Base-by-base conservation (phyloP, 2,888 invertebrate species). In the Troides helena region DNA sequence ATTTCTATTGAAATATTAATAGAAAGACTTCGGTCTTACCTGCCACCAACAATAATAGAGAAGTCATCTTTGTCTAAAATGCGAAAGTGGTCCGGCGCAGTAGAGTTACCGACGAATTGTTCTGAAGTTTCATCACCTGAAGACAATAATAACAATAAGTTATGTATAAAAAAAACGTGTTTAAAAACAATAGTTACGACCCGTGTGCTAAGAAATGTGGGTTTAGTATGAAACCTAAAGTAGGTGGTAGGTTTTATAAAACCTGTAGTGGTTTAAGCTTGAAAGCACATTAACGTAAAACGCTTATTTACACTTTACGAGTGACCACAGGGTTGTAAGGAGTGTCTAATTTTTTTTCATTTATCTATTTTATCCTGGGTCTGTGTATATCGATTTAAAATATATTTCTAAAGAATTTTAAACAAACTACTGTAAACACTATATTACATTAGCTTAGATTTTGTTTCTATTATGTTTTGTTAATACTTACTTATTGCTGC, bases 41-140 rank as follows among this genome's bases (percentile, higher is more conserved):
- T 96, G 82, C 98, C 98, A 79, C 98, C 98, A 79, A 98, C 95
- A 82, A 98, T 94, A 81, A 98, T 94, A 72, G 96, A 96, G 85
- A 95, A 95, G 80, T 97, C 95, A 89, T 98, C 96, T 88, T 96
- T 95, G 89, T 97, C 96, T 88, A 98, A 94, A 83, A 98, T 94
- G 86, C 97, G 96, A 94, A 98, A 98, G 90, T 97, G 96, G 88
- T 98, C 97, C 79, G 95, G 94, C 82, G 95, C 95, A 76, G 96
- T 95, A 80, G 94, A 93, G 88, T 98, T 98, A 79, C 97, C 97
- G 81, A 94, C 93, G 87, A 97, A 96, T 85, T 95, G 94, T 79
- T 96, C 95, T 78, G 95, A 94, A 84, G 94, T 93, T 88, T 95
- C 95, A 86, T 95, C 95, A 85, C 95, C 95, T 95, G 94, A 79